Evolutionary conservation across 2,113 vertebrate genomes (phyloP).

Genomic region (Nibea albiflora): DNA sequence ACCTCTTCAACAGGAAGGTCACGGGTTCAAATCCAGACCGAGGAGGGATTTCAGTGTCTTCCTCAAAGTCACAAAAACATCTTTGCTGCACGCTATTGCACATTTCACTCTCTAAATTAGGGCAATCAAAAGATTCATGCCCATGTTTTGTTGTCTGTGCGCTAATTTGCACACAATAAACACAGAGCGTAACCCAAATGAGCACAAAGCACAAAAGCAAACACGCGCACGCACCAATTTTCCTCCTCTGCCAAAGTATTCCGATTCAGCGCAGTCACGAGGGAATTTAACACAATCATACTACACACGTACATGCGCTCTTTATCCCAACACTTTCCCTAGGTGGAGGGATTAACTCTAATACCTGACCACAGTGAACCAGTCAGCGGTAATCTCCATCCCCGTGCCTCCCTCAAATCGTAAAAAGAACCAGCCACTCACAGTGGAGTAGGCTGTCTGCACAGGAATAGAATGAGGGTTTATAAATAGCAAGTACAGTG

Average conservation of each 20-base stretch:
- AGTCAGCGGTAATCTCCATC: slow-evolving; percentile 66
- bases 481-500: slow-evolving; percentile 46
- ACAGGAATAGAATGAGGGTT: slow-evolving; percentile 32
- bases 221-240: background rate
- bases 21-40: background rate
- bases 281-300: slow-evolving; percentile 9
- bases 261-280: background rate
- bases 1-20: background rate
- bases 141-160: background rate
- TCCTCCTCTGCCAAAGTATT: background rate
- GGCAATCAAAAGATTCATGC: background rate
- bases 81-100: no score
- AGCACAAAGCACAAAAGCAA: slow-evolving; percentile 2
- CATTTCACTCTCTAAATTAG: background rate
- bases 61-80: background rate
- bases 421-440: slow-evolving; percentile 61
- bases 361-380: slow-evolving; percentile 62
- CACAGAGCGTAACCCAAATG: background rate
- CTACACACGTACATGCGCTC: background rate
- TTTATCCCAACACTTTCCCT: slow-evolving; percentile 61
- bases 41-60: background rate
- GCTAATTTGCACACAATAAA: slow-evolving; percentile 20
- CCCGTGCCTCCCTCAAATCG: slow-evolving; percentile 38
- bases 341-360: slow-evolving; percentile 65
- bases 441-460: slow-evolving; percentile 35